Percentiles rank a stretch among this genome's conserved stretches.
phyloP scores from a whole-genome alignment of 2,888 invertebrate species.

The Boloria selene region DNA sequence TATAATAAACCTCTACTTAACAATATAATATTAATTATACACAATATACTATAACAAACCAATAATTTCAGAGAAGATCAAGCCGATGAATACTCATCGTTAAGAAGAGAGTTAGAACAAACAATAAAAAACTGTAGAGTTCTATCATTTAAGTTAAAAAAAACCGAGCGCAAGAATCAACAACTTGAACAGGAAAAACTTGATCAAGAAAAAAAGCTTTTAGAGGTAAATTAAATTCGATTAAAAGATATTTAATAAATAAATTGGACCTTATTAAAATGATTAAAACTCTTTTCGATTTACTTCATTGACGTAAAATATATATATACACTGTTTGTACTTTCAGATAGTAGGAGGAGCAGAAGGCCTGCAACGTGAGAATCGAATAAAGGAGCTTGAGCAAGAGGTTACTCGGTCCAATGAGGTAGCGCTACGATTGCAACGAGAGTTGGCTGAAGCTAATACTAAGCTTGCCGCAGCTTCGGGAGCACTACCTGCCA shows the following conservation, averaged over 20 bases:
- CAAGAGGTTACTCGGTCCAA: conserved; percentile 92
- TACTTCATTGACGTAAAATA: too few relatives aligned
- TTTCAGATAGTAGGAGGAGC: conserved; percentile 81
- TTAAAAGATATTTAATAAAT: not conserved
- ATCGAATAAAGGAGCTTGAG: conserved; percentile 90
- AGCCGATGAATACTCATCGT: conserved; percentile 96
- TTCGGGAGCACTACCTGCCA: conserved; percentile 64
- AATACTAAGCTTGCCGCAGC: conserved; percentile 79
- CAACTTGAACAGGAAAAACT: conserved; percentile 93
- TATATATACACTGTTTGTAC: conserved; percentile 6
- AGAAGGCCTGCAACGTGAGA: conserved; percentile 83
- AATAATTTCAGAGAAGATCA: conserved; percentile 92
- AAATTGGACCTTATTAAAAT: not conserved
- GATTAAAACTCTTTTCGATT: not conserved
- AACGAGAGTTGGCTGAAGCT: conserved; percentile 87
- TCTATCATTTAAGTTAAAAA: conserved; percentile 97
- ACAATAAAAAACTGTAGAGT: conserved; percentile 99
- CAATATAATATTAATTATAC: not conserved
- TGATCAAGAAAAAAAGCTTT: conserved; percentile 86
- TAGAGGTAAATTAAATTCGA: conserved; percentile 62
- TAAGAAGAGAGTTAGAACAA: conserved; percentile 97
- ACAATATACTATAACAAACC: conserved; percentile 1
- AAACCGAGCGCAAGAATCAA: conserved; percentile 94
- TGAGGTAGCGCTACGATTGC: conserved; percentile 86
- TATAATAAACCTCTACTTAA: not conserved